Percentiles rank a stretch among this genome's conserved stretches.
These are phyloP conservation scores for Loriculus beryllinus DNA, from an alignment of 2,797 vertebrate species.

Conservation along the genomic window DNA sequence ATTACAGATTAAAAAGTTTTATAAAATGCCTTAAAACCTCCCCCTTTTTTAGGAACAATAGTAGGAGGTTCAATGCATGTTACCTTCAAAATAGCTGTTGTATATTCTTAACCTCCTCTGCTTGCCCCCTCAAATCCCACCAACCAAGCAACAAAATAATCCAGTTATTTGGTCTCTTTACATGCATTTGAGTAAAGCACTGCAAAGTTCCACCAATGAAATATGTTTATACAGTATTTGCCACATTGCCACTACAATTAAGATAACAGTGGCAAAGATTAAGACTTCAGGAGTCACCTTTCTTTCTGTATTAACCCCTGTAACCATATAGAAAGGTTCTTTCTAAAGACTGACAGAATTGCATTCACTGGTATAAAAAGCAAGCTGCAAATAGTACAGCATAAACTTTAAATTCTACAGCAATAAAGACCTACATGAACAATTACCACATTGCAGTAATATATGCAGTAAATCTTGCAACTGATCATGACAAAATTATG, in stretches of 20 bases:
- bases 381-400: neutral
- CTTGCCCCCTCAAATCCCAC: accelerated
- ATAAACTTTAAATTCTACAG: neutral
- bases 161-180: neutral
- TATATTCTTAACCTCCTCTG: neutral
- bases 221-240: neutral
- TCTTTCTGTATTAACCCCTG: neutral
- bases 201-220: neutral
- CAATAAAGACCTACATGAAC: neutral
- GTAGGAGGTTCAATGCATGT: neutral
- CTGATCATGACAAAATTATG: neutral
- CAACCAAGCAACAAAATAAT: neutral
- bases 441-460: neutral
- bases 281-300: neutral
- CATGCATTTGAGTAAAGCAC: neutral
- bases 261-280: neutral
- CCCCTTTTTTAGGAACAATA: neutral
- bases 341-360: neutral
- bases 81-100: neutral
- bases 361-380: neutral
- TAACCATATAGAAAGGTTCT: neutral
- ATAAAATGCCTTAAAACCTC: neutral
- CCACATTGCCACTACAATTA: neutral
- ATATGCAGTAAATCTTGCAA: neutral
- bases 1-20: neutral